phyloP scores from a whole-genome alignment of 2,113 vertebrate species.

The Harpagus bidentatus region DNA sequence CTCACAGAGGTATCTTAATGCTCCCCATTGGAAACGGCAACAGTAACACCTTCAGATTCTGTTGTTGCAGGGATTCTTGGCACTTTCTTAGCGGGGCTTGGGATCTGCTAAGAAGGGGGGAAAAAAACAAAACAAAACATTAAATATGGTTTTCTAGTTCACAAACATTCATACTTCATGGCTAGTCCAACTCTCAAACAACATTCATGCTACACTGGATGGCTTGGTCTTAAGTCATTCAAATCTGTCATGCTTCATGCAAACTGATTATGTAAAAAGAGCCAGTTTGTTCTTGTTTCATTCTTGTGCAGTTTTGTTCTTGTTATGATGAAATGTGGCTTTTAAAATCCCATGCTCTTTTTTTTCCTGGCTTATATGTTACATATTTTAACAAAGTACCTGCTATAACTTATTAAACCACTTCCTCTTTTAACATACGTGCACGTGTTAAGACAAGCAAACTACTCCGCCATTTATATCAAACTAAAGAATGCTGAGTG shows the following conservation, averaged over 20 bases:
- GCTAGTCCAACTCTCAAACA: neutral
- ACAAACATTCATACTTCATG: neutral
- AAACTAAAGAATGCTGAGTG: neutral
- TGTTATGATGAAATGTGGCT: neutral
- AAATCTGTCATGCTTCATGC: neutral
- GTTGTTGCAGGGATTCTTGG: slow-evolving; percentile 81
- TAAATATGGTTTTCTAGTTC: neutral
- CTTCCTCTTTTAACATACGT: neutral
- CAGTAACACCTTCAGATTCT: slow-evolving; percentile 64
- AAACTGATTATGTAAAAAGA: neutral
- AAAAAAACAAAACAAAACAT: neutral
- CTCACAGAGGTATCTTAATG: slow-evolving; percentile 64
- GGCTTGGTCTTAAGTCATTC: neutral
- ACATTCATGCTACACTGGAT: neutral
- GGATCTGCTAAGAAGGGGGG: slow-evolving; percentile 76
- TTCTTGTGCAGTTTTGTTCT: neutral
- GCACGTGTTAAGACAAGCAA: neutral
- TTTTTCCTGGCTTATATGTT: neutral
- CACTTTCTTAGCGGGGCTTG: slow-evolving; percentile 90
- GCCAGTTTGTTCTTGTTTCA: neutral
- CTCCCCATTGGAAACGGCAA: slow-evolving; percentile 80
- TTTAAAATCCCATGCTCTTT: neutral
- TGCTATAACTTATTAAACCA: neutral
- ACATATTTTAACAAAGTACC: neutral
- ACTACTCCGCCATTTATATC: neutral